Evolutionary conservation across 2,797 vertebrate species (phyloP).

Genomic region (Molossus alvarezi): DNA sequence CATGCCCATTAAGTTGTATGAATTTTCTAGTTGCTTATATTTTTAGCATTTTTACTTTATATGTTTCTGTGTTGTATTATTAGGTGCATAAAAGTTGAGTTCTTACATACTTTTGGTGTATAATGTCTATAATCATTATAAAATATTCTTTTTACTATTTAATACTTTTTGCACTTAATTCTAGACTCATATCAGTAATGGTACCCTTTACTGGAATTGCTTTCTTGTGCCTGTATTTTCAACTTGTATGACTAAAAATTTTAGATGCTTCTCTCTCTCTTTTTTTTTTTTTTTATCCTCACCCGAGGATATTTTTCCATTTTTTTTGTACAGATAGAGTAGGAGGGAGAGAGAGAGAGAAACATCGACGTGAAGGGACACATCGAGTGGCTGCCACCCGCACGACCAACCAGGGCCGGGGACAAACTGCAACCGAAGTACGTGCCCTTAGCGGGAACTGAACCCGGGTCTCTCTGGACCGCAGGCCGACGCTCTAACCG

Average conservation of each 20-base stretch:
- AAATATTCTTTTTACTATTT: neutral
- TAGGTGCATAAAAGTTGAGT: neutral
- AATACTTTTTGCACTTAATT: slow-evolving; percentile 10
- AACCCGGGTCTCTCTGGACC: no score
- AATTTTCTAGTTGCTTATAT: slow-evolving; percentile 7
- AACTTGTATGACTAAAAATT: neutral
- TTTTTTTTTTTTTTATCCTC: no score
- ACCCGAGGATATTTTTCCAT: no score
- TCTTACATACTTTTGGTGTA: neutral
- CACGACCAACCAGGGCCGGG: no score
- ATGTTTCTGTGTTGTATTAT: neutral
- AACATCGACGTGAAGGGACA: no score
- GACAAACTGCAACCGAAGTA: no score
- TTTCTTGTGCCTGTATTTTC: slow-evolving; percentile 29
- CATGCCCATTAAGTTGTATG: neutral
- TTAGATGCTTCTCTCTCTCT: neutral
- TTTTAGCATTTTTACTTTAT: neutral
- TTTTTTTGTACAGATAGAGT: no score
- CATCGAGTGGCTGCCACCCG: no score
- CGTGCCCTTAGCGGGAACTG: no score
- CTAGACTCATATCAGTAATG: slow-evolving; percentile 23
- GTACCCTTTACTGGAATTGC: neutral
- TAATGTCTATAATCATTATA: neutral
- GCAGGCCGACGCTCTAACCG: no score
- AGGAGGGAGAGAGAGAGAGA: no score